Base-by-base conservation (phyloP, 2,888 invertebrate genomes). In the Erynnis tages region DNA sequence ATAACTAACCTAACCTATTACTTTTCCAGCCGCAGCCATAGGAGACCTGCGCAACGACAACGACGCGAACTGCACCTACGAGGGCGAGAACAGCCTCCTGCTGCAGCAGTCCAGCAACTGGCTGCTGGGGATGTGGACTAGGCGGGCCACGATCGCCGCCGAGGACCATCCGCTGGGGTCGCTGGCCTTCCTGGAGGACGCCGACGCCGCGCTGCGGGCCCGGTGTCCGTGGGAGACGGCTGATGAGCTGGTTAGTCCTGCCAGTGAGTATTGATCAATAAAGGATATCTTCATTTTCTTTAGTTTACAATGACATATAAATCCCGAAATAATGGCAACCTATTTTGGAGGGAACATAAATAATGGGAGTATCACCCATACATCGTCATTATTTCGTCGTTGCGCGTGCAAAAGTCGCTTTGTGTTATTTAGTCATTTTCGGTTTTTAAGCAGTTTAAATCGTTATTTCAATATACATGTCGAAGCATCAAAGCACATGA, bases 21-120 rank as follows among this genome's bases (percentile, higher is more conserved):
- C 3, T 21, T 68, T 71, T 2, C 5, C 68, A 95, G 95, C 93
- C 27, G 83, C 95, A 19, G 92, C 93, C 10, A 82, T 97, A 45
- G 95, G 95, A 37, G 93, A 93, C 6, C 75, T 97, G 0, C 91
- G 96, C 34, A 92, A 94, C 73, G 94, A 95, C 70, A 93, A 96
- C 75, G 97, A 97, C 76, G 96, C 96, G 0, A 96, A 95, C 81
- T 94, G 94, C 70, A 97, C 94, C 0, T 97, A 96, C 72, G 97
- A 97, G 80, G 97, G 97, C 0, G 97, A 97, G 86, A 97, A 96
- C 86, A 96, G 96, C 69, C 94, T 97, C 0, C 84, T 97, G 8
- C 91, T 96, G 47, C 97, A 97, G 79, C 96, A 96, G 89, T 92
- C 95, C 38, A 94, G 95, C 79, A 97, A 97, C 83, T 97, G 96